Percentiles rank a stretch among this genome's conserved stretches.
These are phyloP conservation scores for Tachystola acroxantha DNA, from an alignment of 2,888 invertebrate species.

Conservation along the genomic window DNA sequence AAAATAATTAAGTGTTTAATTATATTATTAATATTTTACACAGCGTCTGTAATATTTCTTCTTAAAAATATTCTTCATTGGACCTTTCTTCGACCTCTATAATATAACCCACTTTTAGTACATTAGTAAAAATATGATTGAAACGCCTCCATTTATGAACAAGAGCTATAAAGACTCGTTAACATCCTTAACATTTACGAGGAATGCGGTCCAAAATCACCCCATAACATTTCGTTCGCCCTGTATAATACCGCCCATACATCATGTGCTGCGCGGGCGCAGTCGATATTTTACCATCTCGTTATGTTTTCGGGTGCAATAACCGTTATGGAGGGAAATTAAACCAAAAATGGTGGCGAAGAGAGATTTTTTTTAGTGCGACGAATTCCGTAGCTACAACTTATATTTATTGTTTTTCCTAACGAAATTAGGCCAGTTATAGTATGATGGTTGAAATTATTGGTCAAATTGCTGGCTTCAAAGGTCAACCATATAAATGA, in stretches of 20 bases:
- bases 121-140: constrained; percentile 5
- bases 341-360: constrained; percentile 16
- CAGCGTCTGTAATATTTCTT: too few species aligned
- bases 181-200: constrained; percentile 19
- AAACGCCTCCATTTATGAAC: constrained; percentile 6
- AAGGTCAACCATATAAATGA: too few species aligned
- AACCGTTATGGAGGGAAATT: constrained; percentile 35
- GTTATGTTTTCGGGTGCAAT: constrained; percentile 38
- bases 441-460: too few species aligned
- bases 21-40: too few species aligned
- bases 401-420: too few species aligned
- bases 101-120: constrained; percentile 7
- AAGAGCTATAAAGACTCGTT: constrained; percentile 16
- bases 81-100: too few species aligned
- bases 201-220: constrained; percentile 16
- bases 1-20: too few species aligned
- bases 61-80: too few species aligned
- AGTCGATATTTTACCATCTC: constrained; percentile 41
- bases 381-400: too few species aligned
- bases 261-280: constrained; percentile 27
- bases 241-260: constrained; percentile 31
- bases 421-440: too few species aligned
- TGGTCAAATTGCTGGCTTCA: too few species aligned
- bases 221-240: constrained; percentile 11
- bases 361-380: too few species aligned